These are phyloP conservation scores for Zeuzera pyrina DNA, from an alignment of 2,888 invertebrate genomes.

Conservation along the genomic window DNA sequence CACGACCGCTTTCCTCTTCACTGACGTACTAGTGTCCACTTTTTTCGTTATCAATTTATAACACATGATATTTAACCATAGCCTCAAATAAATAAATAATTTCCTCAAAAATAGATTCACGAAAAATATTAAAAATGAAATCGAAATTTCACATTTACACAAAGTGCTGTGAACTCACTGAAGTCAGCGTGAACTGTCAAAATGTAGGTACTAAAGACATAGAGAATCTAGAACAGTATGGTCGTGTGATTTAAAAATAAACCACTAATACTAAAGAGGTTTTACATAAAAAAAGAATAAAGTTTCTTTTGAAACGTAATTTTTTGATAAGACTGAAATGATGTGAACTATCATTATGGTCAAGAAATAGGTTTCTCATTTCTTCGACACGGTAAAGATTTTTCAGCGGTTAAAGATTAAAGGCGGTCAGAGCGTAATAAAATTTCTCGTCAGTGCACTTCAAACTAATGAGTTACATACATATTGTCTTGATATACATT, in stretches of 20 bases:
- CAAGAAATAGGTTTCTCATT: too few species aligned
- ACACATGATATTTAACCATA: conserved; percentile 67
- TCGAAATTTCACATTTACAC: conserved; percentile 58
- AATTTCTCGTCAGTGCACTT: too few species aligned
- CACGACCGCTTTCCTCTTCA: conserved; percentile 31
- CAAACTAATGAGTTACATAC: too few species aligned
- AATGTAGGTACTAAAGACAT: conserved; percentile 14
- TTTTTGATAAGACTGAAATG: too few species aligned
- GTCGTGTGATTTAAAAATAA: too few species aligned
- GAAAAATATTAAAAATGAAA: conserved; percentile 65
- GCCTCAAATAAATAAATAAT: conserved; percentile 59
- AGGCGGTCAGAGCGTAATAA: too few species aligned
- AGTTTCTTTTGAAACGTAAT: too few species aligned
- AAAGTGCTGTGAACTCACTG: conserved; percentile 46
- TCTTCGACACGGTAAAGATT: too few species aligned
- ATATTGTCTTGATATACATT: too few species aligned
- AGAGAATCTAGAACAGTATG: conserved; percentile 23
- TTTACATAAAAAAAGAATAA: neutral
- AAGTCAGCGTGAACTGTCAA: conserved; percentile 30
- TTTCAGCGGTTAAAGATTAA: too few species aligned
- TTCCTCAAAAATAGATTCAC: conserved; percentile 67
- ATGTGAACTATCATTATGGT: too few species aligned
- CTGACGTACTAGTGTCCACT: conserved; percentile 35
- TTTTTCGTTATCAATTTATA: conserved; percentile 45
- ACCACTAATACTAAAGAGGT: neutral